Base-by-base conservation (phyloP, 2,797 vertebrate genomes). In the Rhinatrema bivittatum region DNA sequence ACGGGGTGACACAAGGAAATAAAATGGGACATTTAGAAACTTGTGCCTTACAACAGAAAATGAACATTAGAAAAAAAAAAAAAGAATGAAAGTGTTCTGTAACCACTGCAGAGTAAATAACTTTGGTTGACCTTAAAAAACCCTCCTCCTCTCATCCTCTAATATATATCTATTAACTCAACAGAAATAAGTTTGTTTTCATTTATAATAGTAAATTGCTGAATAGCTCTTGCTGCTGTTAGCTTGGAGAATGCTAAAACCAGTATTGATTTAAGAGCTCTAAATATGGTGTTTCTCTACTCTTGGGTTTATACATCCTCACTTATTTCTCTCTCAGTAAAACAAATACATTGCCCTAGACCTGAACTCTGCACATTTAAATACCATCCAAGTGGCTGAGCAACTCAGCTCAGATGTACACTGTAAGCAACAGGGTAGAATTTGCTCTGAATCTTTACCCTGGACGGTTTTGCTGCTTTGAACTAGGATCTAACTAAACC, bases 361-460 rank as follows among this genome's bases (percentile, higher is more conserved):
- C 12, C 17, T 16, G 24, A 7, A 32, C 2, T n/a, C 25, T 34
- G 15, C 6, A 9, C 8, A 38, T 16, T 2, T 29, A 21, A 11
- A 10, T 41, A 39, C 4, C 4, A 32, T 2, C 5, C 17, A 46
- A 7, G 16, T 48, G 38, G 11, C n/a, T 42, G 43, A 53, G 43
- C 5, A 15, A 21, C 19, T 25, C 6, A 9, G 2, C 22, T 22
- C n/a, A n/a, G n/a, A n/a, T n/a, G n/a, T 36, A 17, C 27, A 59
- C 52, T 51, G 18, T 27, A 39, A 25, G 6, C 7, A 15, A 36
- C 36, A 39, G 4, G 12, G 41, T 61, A 40, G 49, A 50, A n/a
- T 3, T 13, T 49, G 10, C 39, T 62, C n/a, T 37, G n/a, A n/a
- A n/a, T n/a, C n/a, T n/a, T n/a, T n/a, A n/a, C n/a, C n/a, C n/a